phyloP scores from a whole-genome alignment of 2,797 vertebrate genomes.

The Sebastes hopkinsi region DNA sequence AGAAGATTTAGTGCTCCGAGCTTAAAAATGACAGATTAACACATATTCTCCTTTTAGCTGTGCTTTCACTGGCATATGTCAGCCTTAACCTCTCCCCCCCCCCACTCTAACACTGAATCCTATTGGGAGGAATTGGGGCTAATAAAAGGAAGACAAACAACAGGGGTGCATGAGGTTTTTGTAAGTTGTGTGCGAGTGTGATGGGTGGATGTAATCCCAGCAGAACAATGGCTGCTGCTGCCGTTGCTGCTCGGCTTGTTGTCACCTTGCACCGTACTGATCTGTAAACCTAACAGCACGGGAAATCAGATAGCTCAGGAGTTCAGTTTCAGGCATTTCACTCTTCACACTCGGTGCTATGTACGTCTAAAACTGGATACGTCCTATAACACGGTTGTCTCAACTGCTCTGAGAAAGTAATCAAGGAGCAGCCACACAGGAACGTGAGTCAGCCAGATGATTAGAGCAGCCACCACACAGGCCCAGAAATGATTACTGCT shows the following conservation, averaged over 20 bases:
- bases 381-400: slow-evolving; percentile 19
- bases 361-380: slow-evolving; percentile 29
- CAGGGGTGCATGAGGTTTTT: slow-evolving; percentile 59
- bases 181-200: slow-evolving; percentile 48
- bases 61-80: slow-evolving; percentile 49
- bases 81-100: slow-evolving; percentile 27
- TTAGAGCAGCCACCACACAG: slow-evolving; percentile 54
- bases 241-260: slow-evolving; percentile 48
- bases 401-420: slow-evolving; percentile 55
- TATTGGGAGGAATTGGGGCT: slow-evolving; percentile 35
- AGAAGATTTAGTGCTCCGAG: slow-evolving; percentile 52
- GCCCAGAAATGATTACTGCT: slow-evolving; percentile 64
- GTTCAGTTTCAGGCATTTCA: slow-evolving; percentile 55
- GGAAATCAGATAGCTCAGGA: slow-evolving; percentile 61
- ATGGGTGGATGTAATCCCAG: slow-evolving; percentile 64
- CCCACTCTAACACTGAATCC: slow-evolving; percentile 13
- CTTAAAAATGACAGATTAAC: slow-evolving; percentile 64
- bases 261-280: slow-evolving; percentile 55
- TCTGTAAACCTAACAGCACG: slow-evolving; percentile 43
- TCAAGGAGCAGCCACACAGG: slow-evolving; percentile 62
- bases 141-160: slow-evolving; percentile 70
- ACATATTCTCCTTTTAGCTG: slow-evolving; percentile 47
- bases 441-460: slow-evolving; percentile 56
- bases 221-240: slow-evolving; percentile 59
- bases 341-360: background rate